These are phyloP conservation scores for Ophiothrix spiculata DNA, from an alignment of 35 echinoderm and acorn worm genomes.

Conservation along the genomic window DNA sequence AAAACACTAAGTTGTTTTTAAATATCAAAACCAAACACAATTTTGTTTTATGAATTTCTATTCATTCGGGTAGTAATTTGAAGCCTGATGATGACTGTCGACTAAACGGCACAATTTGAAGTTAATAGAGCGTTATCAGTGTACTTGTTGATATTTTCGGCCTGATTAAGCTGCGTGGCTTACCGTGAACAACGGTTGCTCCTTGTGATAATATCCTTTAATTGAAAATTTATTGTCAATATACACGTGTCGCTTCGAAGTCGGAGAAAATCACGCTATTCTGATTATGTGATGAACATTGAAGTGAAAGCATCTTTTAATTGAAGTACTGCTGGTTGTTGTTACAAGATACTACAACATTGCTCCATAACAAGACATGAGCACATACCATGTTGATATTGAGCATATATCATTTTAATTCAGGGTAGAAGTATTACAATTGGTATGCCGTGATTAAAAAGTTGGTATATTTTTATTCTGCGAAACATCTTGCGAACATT, in stretches of 20 bases:
- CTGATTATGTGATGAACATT: no score
- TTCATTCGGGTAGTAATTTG: not conserved
- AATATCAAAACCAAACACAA: not conserved
- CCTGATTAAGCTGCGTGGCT: not conserved
- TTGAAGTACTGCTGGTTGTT: no score
- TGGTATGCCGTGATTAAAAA: no score
- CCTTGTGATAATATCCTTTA: not conserved
- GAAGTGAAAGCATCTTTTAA: no score
- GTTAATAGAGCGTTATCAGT: not conserved
- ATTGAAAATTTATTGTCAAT: not conserved
- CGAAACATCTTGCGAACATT: no score
- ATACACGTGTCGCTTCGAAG: not conserved
- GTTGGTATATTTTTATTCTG: no score
- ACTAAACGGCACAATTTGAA: not conserved
- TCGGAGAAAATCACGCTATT: no score
- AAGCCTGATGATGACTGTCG: not conserved
- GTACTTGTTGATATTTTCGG: slow-evolving; percentile 10
- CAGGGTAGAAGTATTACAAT: no score
- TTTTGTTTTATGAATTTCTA: not conserved
- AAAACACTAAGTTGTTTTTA: not conserved
- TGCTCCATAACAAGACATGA: no score
- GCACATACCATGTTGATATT: no score
- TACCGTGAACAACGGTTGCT: not conserved
- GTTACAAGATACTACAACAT: no score
- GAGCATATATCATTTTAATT: no score